These are phyloP conservation scores for Microvelia longipes DNA, from an alignment of 1,140 invertebrate genomes.

Conservation along the genomic window DNA sequence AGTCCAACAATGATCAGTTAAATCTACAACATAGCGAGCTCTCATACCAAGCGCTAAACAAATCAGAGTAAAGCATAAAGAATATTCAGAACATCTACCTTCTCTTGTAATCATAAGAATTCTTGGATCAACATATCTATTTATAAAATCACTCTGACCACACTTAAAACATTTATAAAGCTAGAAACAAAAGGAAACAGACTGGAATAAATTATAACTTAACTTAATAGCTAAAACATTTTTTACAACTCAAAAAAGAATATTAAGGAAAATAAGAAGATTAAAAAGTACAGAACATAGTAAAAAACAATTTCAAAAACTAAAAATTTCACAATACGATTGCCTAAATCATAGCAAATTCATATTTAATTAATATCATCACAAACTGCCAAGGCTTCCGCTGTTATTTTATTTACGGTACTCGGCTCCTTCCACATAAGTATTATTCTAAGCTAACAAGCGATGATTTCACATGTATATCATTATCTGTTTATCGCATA, in stretches of 20 bases:
- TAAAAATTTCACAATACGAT: not conserved
- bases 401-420: not conserved
- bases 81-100: not conserved
- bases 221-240: not conserved
- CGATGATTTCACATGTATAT: not conserved
- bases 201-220: not conserved
- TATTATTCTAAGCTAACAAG: not conserved
- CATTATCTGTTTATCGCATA: not conserved
- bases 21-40: not conserved
- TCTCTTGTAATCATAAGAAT: not conserved
- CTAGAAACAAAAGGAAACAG: not conserved
- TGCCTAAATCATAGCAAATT: not conserved
- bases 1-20: constrained; percentile 3
- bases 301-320: not conserved
- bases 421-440: not conserved
- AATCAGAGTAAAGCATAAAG: not conserved
- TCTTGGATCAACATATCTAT: not conserved
- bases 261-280: not conserved
- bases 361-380: not conserved
- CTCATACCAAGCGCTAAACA: not conserved
- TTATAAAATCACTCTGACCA: not conserved
- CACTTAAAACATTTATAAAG: not conserved
- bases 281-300: not conserved
- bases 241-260: not conserved
- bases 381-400: no score